Percentiles rank a stretch among this genome's conserved stretches.
phyloP scores from a whole-genome alignment of 2,888 invertebrate species.

The Habrosyne pyritoides region DNA sequence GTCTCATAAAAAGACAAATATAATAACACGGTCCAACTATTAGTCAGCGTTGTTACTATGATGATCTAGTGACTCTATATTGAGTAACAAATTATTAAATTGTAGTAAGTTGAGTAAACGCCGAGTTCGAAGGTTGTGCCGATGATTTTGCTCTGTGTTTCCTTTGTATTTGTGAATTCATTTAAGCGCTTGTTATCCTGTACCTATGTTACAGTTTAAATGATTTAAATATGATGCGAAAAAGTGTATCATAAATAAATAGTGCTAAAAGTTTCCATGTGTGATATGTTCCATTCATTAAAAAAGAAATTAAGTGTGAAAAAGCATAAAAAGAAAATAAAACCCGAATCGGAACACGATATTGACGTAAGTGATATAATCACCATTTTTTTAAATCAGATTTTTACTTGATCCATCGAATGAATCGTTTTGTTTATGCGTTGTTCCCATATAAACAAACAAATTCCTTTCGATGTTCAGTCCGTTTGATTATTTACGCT shows the following conservation, averaged over 20 bases:
- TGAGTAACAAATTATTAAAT: slow-evolving; percentile 42
- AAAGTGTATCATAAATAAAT: slow-evolving; percentile 15
- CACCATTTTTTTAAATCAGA: not conserved
- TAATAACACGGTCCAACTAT: slow-evolving; percentile 19
- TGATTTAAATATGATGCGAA: not conserved
- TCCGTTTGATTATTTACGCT: slow-evolving; percentile 65
- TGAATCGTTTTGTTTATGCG: slow-evolving; percentile 24
- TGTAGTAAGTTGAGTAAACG: slow-evolving; percentile 53
- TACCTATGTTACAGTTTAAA: not conserved
- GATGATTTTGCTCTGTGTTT: slow-evolving; percentile 27
- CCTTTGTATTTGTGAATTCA: slow-evolving; percentile 11
- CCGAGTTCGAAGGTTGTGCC: slow-evolving; percentile 46
- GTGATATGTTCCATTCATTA: slow-evolving; percentile 47
- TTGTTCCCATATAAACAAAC: slow-evolving; percentile 63
- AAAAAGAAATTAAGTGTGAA: slow-evolving; percentile 58
- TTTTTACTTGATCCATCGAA: slow-evolving; percentile 4
- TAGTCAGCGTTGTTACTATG: slow-evolving; percentile 42
- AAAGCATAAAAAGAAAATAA: slow-evolving; percentile 40
- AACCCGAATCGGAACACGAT: slow-evolving; percentile 28
- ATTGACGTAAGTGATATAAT: slow-evolving; percentile 38
- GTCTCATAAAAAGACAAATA: too few species aligned
- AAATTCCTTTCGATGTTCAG: slow-evolving; percentile 63
- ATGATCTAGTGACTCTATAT: slow-evolving; percentile 35
- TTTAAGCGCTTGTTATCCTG: not conserved
- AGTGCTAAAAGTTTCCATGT: slow-evolving; percentile 11